Percentiles rank a stretch among this genome's conserved stretches.
These are phyloP conservation scores for Chionomys nivalis DNA, from an alignment of 2,113 vertebrate genomes.

Conservation along the genomic window DNA sequence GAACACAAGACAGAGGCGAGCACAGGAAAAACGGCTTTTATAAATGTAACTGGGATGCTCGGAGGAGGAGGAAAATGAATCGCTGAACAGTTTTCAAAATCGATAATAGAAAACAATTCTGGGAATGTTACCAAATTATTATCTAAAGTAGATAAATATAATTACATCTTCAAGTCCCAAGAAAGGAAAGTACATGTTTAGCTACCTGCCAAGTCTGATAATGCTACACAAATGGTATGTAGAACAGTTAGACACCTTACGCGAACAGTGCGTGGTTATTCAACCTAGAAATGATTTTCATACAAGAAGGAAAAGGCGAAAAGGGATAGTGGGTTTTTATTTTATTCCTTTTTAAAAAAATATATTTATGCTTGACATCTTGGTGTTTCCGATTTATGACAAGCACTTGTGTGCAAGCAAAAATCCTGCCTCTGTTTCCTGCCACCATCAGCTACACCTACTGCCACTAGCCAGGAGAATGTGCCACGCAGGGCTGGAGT, in stretches of 20 bases:
- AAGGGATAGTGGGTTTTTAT: background rate
- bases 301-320: background rate
- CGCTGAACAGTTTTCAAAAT: background rate
- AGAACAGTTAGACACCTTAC: background rate
- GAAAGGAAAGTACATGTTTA: background rate
- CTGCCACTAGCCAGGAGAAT: background rate
- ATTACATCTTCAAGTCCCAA: constrained; percentile 15
- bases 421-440: background rate
- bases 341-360: background rate
- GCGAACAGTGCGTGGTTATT: background rate
- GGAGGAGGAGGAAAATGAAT: background rate
- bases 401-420: background rate
- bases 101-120: background rate
- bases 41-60: constrained; percentile 11
- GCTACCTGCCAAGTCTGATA: background rate
- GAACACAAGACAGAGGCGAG: background rate
- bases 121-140: background rate
- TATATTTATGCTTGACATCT: background rate
- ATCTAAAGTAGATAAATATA: constrained; percentile 16
- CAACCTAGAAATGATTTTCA: background rate
- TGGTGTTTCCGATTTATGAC: background rate
- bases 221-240: background rate
- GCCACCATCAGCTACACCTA: background rate
- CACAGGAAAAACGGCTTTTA: background rate
- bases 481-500: background rate